Evolutionary conservation across 1,140 invertebrate genomes (phyloP), one percentile per base, ranked within the genome.

Genomic region (Vollenhovia emeryi): DNA sequence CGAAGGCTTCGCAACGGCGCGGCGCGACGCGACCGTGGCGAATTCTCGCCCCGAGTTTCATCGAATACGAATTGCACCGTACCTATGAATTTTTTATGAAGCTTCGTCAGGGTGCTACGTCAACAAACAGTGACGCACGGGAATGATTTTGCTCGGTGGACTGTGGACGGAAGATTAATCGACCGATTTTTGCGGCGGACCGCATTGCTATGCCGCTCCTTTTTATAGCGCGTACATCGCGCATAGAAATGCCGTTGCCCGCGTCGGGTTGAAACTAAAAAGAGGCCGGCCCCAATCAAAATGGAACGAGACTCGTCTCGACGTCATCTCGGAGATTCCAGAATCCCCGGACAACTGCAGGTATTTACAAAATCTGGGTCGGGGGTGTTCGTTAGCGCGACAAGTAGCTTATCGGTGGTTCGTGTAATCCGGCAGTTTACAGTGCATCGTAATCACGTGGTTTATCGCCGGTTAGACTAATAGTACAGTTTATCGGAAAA

Each of bases 11-110:
- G 55, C 60, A 33, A 78, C 60, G 30, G 30, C 30, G 18, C n/a
- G n/a, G 8, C n/a, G 36, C 64, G 64, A 15, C 48, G 69, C 71
- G 82, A 84, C 45, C 21, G 24, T 87, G 74, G 59, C 43, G 45
- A 74, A 73, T 83, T 66, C 15, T 55, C 62, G 50, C 45, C 8
- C n/a, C n/a, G 50, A 87, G 80, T 80, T 88, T 91, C 86, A 90
- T 86, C 84, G 84, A 90, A 82, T 82, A 73, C 66, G 52, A 82
- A 82, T 82, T 57, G 78, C 78, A 27, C 4, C 66, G 78, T 52
- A 33, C 2, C 66, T 73, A 82, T 82, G 78, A 82, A 82, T 82
- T 82, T 82, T 82, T 82, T 82, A 80, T 80, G 66, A 79, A 82
- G 78, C 50, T 52, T 82, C 78, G 78, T 82, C 64, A 69, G 52